Evolutionary conservation across 1,140 invertebrate genomes (phyloP), one percentile per base, ranked within the genome.

Genomic region (Orchesella cincta): DNA sequence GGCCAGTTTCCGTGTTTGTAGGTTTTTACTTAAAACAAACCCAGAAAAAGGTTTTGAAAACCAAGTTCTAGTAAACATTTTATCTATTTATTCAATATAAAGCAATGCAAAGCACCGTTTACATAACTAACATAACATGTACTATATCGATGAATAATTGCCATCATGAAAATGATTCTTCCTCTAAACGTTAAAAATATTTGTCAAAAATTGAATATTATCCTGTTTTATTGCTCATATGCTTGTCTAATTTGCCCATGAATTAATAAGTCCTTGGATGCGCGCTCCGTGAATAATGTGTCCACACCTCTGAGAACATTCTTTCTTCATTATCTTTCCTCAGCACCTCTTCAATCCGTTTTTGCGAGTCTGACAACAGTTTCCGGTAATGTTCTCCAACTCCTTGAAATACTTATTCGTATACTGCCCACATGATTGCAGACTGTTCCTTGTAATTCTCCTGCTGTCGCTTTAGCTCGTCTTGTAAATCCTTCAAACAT

Each of bases 181-280:
- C 20, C 20, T 46, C 20, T 12, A 46, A 12, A 46, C 20, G 8
- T 46, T 46, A 8, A 46, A 12, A 20, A 46, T 12, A 46, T 46
- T 20, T 46, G 8, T 46, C 8, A 46, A 12, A 46, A 46, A 12
- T 46, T n/a, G n/a, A n/a, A n/a, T n/a, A n/a, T n/a, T n/a, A n/a
- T n/a, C 39, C 39, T 46, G 12, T 57, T 18, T 26, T 57, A 23
- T 23, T 67, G 62, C 29, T 67, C 62, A 33, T 67, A 67, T 8
- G 62, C 62, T 31, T 67, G 62, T 67, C 62, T 67, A 67, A 67
- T 67, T n/a, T 67, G 62, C 12, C 62, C 62, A n/a, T 67, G 62
- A 67, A 67, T 67, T 67, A 67, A 67, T 67, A 5, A 67, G 23
- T 67, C 62, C 62, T 29, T 67, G 62, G 29, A 67, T 67, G n/a